Conservation (phyloP, 2,797 vertebrate genomes). For the Megalops cyprinoides region DNA sequence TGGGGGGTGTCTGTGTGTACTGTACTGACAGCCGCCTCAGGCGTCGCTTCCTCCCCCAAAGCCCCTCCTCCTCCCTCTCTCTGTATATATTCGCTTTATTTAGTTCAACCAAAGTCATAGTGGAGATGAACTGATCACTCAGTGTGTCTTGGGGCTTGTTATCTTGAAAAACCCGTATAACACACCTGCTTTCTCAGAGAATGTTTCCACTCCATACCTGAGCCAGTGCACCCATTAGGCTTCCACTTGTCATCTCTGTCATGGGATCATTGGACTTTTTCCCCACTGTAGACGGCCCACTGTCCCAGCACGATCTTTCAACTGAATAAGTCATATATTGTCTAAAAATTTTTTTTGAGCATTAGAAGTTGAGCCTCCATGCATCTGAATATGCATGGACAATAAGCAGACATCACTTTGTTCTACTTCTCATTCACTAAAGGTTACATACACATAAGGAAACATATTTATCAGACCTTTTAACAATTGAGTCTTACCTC, state of each 20-base stretch:
- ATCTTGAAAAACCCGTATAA: not conserved
- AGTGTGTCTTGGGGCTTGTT: not conserved
- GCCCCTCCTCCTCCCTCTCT: not conserved
- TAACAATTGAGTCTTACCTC: no score
- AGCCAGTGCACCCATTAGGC: not conserved
- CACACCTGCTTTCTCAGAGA: not conserved
- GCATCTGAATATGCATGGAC: not conserved
- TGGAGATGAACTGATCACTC: not conserved
- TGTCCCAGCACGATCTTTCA: not conserved
- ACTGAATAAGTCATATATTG: not conserved
- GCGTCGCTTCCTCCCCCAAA: slow-evolving; percentile 46
- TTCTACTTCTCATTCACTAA: not conserved
- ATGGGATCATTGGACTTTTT: not conserved
- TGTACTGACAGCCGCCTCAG: slow-evolving; percentile 60
- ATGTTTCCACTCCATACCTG: not conserved
- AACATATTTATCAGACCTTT: no score
- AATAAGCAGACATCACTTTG: no score
- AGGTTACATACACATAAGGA: no score
- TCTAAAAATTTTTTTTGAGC: not conserved
- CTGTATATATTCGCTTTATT: not conserved
- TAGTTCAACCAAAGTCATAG: not conserved
- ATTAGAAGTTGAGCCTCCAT: not conserved
- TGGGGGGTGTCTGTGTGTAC: slow-evolving; percentile 61
- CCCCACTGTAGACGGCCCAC: not conserved
- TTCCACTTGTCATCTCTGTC: slow-evolving; percentile 7